Evolutionary conservation across 2,888 invertebrate genomes (phyloP).

Genomic region (Trissonchulus sp.): DNA sequence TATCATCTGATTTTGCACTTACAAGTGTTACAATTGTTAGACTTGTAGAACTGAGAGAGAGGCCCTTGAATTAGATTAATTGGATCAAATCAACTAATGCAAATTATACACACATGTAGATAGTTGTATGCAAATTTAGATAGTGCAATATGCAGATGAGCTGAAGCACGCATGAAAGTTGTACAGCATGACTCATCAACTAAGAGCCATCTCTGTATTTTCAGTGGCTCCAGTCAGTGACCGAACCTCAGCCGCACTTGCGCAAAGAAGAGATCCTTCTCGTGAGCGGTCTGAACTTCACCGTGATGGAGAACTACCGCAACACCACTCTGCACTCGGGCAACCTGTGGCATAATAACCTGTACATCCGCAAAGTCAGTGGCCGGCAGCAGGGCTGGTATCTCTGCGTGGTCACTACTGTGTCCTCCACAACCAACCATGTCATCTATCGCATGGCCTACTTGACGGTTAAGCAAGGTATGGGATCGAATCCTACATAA

Average conservation of each 20-base stretch:
- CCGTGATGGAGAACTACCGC: not conserved
- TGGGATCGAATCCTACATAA: too few relatives aligned
- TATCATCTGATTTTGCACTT: too few relatives aligned
- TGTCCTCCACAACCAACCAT: not conserved
- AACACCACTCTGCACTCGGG: not conserved
- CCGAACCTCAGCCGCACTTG: not conserved
- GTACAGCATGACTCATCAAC: too few relatives aligned
- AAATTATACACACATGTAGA: too few relatives aligned
- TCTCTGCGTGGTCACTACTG: slow-evolving; percentile 1
- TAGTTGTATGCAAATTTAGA: too few relatives aligned
- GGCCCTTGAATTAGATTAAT: too few relatives aligned
- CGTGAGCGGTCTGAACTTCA: not conserved
- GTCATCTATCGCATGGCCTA: slow-evolving; percentile 14
- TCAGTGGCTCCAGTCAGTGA: not conserved
- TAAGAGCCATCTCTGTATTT: too few relatives aligned
- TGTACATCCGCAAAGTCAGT: not conserved
- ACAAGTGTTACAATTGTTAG: too few relatives aligned
- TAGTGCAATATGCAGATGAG: too few relatives aligned
- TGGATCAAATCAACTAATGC: too few relatives aligned
- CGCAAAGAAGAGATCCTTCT: not conserved
- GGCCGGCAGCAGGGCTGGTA: slow-evolving; percentile 5
- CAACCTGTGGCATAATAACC: not conserved
- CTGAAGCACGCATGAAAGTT: too few relatives aligned
- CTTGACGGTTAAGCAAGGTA: not conserved
- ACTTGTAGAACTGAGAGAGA: too few relatives aligned